Evolutionary conservation across 2,113 vertebrate species (phyloP).

Genomic region (Bubalus kerabau): DNA sequence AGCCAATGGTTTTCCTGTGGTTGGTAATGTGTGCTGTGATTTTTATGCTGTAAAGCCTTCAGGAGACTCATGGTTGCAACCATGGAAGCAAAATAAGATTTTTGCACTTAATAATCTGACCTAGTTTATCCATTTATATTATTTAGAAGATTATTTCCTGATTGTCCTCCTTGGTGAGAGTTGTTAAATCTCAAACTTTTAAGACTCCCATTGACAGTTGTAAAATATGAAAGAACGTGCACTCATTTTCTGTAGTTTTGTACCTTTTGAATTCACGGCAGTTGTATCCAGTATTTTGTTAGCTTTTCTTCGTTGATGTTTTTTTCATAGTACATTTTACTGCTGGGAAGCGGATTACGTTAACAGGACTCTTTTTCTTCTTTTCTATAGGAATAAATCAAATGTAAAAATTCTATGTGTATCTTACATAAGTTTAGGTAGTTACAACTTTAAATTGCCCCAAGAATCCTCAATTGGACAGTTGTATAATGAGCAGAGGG

Average conservation of each 20-base stretch:
- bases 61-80: background rate
- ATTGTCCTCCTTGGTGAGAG: background rate
- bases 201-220: background rate
- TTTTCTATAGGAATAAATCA: conserved; percentile 48
- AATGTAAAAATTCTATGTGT: background rate
- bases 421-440: background rate
- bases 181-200: background rate
- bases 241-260: conserved; percentile 15
- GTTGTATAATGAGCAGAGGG: background rate
- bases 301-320: background rate
- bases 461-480: background rate
- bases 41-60: background rate
- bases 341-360: background rate
- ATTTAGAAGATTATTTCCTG: background rate
- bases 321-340: background rate
- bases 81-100: background rate
- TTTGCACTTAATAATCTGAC: background rate
- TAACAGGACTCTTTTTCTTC: background rate
- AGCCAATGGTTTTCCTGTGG: background rate
- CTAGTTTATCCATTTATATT: background rate
- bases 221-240: background rate
- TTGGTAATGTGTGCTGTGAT: background rate
- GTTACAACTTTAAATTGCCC: background rate
- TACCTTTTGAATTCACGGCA: background rate
- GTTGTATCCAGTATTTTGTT: background rate